These are phyloP conservation scores for Platanista minor DNA, from an alignment of 2,113 vertebrate genomes.

Conservation along the genomic window DNA sequence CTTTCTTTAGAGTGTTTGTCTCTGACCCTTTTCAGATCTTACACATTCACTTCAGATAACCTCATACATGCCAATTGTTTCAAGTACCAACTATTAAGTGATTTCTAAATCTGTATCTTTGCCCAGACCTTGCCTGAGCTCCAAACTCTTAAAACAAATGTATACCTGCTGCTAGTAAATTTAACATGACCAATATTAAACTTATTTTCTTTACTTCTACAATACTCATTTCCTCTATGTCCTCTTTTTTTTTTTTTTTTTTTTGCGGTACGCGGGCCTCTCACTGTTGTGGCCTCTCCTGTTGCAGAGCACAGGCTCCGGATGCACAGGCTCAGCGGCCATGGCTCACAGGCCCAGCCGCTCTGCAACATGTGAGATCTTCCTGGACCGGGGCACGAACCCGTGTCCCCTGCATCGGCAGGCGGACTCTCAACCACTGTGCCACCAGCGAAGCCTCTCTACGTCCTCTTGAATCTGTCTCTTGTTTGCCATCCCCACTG, in stretches of 20 bases:
- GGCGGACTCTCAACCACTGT: too few relatives aligned
- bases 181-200: background rate
- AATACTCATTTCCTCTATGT: background rate
- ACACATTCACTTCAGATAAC: background rate
- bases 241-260: too few relatives aligned
- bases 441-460: too few relatives aligned
- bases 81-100: background rate
- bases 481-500: background rate
- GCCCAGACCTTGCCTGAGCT: background rate
- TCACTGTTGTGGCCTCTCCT: too few relatives aligned
- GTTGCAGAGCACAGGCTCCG: too few relatives aligned
- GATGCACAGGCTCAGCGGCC: too few relatives aligned
- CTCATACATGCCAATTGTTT: background rate
- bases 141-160: background rate
- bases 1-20: background rate
- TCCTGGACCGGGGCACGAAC: too few relatives aligned
- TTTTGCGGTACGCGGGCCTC: too few relatives aligned
- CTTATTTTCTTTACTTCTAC: background rate
- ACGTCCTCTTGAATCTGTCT: background rate
- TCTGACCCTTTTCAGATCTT: constrained; percentile 8
- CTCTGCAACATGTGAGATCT: too few relatives aligned
- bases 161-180: background rate
- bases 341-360: too few relatives aligned
- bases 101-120: background rate
- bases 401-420: too few relatives aligned